A percentile compares a stretch with the other conserved stretches of the same genome.
phyloP scores from a whole-genome alignment of 2,797 vertebrate species.

The Xenops minutus region DNA sequence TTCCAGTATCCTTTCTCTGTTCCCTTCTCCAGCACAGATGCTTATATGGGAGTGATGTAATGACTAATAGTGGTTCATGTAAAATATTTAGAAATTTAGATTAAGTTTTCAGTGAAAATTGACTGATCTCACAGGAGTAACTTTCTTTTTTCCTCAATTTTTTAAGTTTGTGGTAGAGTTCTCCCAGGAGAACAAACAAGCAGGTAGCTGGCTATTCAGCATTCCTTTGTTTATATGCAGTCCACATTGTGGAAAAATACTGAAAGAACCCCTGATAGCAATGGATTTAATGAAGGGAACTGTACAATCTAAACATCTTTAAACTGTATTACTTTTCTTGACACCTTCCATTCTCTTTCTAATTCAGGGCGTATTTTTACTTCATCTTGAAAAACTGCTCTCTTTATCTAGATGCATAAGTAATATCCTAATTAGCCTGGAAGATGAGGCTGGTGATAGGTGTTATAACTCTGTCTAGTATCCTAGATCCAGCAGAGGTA shows the following conservation, averaged over 20 bases:
- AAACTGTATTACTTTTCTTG: not conserved
- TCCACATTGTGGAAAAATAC: not conserved
- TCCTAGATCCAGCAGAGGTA: not conserved
- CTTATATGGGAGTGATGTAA: not conserved
- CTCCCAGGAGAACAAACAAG: fast-evolving
- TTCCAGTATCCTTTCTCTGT: not conserved
- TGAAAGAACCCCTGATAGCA: not conserved
- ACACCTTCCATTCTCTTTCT: not conserved
- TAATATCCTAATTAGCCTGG: not conserved
- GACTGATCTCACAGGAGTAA: not conserved
- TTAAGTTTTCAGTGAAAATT: not conserved
- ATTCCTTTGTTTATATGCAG: not conserved
- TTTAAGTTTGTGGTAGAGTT: not conserved
- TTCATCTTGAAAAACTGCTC: not conserved
- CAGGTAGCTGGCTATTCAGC: not conserved
- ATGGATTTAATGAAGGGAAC: not conserved
- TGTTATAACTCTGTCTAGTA: not conserved
- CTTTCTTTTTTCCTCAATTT: not conserved
- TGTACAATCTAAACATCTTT: not conserved
- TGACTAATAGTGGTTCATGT: not conserved
- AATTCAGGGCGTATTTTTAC: not conserved
- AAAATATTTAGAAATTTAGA: not conserved
- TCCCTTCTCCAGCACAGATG: not conserved
- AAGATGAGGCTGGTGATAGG: not conserved
- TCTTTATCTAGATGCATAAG: not conserved